phyloP scores from a whole-genome alignment of 92 coral and sea anemone genomes.

The Micromussa lordhowensis region DNA sequence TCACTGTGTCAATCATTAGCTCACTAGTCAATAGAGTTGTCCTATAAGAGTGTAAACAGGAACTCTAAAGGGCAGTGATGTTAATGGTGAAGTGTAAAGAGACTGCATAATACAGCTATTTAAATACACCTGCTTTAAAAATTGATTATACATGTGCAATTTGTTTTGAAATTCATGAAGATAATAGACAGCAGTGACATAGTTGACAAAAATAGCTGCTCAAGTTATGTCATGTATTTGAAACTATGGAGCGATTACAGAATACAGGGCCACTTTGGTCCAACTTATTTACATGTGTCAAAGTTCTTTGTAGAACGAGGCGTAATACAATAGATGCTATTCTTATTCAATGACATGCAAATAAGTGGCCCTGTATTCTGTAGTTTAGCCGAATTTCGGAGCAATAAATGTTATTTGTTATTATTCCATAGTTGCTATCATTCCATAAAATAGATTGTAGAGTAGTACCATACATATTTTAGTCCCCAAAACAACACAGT shows the following conservation, averaged over 20 bases:
- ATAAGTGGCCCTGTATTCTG: no score
- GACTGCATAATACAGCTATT: constrained; percentile 11
- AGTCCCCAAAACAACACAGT: neutral
- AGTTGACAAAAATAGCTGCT: neutral
- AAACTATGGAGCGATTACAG: no score
- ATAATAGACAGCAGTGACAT: neutral
- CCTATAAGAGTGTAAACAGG: neutral
- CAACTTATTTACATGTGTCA: no score
- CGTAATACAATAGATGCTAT: no score
- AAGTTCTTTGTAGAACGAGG: no score
- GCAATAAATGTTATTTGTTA: no score
- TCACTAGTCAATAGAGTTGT: neutral
- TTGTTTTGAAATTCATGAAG: no score
- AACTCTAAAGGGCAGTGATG: neutral
- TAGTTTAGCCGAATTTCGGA: no score
- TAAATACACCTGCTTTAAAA: constrained; percentile 1
- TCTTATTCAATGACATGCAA: no score
- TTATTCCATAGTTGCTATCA: no score
- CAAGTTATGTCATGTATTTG: neutral
- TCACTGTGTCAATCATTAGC: neutral
- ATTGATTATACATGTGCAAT: no score
- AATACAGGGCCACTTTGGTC: no score
- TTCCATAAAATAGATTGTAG: neutral
- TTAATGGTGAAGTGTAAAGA: neutral
- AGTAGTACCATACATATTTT: neutral